Evolutionary conservation across 2,888 invertebrate species (phyloP).

Genomic region (Aphidoletes aphidimyza): DNA sequence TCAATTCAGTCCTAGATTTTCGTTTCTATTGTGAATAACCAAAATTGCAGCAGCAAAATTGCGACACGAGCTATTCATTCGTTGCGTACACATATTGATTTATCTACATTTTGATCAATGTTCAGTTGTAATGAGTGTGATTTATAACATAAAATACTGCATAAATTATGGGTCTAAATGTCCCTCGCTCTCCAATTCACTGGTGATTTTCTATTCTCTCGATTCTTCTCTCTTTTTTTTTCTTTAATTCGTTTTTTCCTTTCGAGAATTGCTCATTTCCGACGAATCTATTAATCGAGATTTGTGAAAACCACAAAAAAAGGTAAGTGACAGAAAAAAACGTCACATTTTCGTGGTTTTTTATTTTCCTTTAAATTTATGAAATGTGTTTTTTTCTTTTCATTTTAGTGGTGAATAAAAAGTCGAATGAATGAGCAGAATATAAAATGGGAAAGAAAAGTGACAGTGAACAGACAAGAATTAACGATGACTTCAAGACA

Average conservation of each 20-base stretch:
- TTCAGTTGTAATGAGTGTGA: not conserved
- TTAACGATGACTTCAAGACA: conserved; percentile 29
- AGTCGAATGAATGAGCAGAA: not conserved
- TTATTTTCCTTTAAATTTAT: not conserved
- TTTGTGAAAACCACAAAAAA: not conserved
- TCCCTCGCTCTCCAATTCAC: not conserved
- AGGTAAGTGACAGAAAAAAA: not conserved
- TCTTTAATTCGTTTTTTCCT: not conserved
- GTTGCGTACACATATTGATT: not conserved
- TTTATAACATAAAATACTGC: not conserved
- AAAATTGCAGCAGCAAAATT: too few species aligned
- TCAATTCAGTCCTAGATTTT: too few species aligned
- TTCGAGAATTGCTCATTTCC: not conserved
- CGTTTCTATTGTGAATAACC: too few species aligned
- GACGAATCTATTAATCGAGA: not conserved
- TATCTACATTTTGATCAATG: not conserved
- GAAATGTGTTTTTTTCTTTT: too few species aligned
- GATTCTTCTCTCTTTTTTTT: not conserved
- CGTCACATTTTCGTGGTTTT: not conserved
- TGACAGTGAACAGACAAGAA: not conserved
- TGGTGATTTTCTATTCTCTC: not conserved
- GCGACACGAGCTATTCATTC: not conserved
- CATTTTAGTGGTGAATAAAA: not conserved
- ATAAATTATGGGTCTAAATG: not conserved
- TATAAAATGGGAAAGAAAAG: not conserved